Conservation (phyloP, 2,797 vertebrate species). For the Characodon lateralis region DNA sequence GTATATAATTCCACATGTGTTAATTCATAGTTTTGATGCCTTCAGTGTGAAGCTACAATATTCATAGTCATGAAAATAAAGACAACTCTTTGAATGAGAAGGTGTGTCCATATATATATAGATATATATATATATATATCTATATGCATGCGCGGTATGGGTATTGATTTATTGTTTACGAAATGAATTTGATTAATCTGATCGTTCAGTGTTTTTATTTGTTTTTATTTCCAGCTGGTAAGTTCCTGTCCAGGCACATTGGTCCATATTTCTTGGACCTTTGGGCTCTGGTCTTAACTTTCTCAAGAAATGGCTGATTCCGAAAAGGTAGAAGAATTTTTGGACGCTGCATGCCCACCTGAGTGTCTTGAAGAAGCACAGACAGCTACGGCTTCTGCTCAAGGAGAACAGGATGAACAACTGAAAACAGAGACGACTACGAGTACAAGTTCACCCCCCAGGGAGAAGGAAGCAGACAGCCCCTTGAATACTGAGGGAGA, state of each 20-base stretch:
- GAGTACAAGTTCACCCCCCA: constrained; percentile 73
- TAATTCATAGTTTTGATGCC: no score
- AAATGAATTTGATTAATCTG: background rate
- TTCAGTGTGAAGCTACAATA: no score
- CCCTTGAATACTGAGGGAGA: constrained; percentile 80
- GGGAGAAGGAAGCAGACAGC: constrained; percentile 81
- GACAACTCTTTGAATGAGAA: no score
- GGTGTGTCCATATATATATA: no score
- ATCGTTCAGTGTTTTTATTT: background rate
- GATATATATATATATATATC: no score
- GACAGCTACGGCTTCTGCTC: constrained; percentile 73
- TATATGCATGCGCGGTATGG: no score
- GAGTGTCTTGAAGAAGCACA: constrained; percentile 81
- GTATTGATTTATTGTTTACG: background rate
- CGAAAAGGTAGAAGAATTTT: constrained; percentile 89
- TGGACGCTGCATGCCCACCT: constrained; percentile 84
- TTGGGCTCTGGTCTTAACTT: constrained; percentile 79
- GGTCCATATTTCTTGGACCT: constrained; percentile 81
- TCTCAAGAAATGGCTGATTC: constrained; percentile 94
- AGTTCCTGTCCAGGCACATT: constrained; percentile 65
- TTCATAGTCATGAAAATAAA: no score
- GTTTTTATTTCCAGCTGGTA: constrained; percentile 73
- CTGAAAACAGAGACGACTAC: constrained; percentile 84
- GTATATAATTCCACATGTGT: no score
- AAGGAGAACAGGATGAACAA: constrained; percentile 83